Evolutionary conservation across 2,797 vertebrate genomes (phyloP), one percentile per base, ranked within the genome.

Genomic region (Erethizon dorsatum): DNA sequence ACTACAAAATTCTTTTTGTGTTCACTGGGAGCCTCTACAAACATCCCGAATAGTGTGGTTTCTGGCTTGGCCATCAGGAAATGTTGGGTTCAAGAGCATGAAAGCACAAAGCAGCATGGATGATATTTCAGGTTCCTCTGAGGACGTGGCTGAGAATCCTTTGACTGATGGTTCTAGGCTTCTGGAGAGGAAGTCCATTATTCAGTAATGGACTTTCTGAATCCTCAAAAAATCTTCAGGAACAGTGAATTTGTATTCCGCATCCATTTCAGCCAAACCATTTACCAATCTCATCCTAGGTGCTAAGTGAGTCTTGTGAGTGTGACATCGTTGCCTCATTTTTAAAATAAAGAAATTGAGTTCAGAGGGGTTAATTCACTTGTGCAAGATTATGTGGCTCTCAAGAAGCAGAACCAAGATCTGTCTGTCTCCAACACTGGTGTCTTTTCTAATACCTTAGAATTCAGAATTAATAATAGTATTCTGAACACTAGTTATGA

Each of bases 1-100:
- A 73, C 56, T 69, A 57, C n/a, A 87, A 96, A 89, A 91, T 33
- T 13, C 17, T 91, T 95, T 89, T 80, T 17, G 22, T 92, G 91
- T 95, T 75, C 65, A 45, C 57, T 45, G 10, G 71, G 45, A 84
- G 26, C 17, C 78, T 79, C 96, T 95, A 28, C 37, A 90, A 75
- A 45, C 45, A 65, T 83, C n/a, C 92, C 91, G 56, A 86, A 69
- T 6, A 31, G 50, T 0, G 0, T 61, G 5, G 0, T 6, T 79
- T 73, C n/a, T 17, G 47, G n/a, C 26, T 56, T 15, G 0, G 37
- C 37, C 79, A 1, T 3, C 86, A 54, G 83, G 15, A 95, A 92
- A 86, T 37, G 45, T 50, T 61, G 45, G 28, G 10, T 28, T 37
- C 69, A 14, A 59, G 33, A 52, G 17, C 82, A 41, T 17, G 41